Percentiles rank a stretch among this genome's conserved stretches.
Conservation (phyloP, 1,140 invertebrate genomes). For the Pseudomyrmex concolor region DNA sequence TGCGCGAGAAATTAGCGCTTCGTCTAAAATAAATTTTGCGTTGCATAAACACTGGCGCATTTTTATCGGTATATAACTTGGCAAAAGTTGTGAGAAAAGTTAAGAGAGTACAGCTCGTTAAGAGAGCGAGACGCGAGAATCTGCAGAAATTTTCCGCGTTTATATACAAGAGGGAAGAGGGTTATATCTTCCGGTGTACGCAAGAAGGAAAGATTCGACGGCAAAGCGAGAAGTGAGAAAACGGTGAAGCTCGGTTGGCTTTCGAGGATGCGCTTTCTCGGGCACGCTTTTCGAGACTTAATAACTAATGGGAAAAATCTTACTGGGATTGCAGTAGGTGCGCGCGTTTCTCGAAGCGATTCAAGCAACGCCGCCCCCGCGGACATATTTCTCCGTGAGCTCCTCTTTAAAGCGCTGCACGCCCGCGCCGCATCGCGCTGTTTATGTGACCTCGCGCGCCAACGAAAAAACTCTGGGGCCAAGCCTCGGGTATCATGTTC, state of each 20-base stretch:
- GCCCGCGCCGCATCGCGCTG: slow-evolving; percentile 19
- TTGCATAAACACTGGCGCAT: too few species aligned
- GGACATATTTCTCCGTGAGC: slow-evolving; percentile 51
- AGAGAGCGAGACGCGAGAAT: too few species aligned
- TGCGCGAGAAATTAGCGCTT: too few species aligned
- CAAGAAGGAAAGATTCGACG: neutral
- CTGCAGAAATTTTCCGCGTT: neutral
- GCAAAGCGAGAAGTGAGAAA: slow-evolving; percentile 22
- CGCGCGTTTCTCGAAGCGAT: slow-evolving; percentile 22
- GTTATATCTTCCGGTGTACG: neutral
- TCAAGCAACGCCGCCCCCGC: slow-evolving; percentile 9
- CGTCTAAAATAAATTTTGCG: too few species aligned
- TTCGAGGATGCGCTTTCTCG: neutral
- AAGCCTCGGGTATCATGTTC: slow-evolving; percentile 52
- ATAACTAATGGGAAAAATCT: slow-evolving; percentile 50
- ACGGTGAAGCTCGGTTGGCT: neutral
- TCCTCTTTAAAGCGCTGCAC: slow-evolving; percentile 41
- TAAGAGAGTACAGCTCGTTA: too few species aligned
- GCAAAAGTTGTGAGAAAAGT: too few species aligned
- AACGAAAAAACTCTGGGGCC: slow-evolving; percentile 51
- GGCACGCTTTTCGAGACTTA: slow-evolving; percentile 16
- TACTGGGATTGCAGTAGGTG: slow-evolving; percentile 25
- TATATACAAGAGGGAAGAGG: neutral
- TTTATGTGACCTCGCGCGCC: slow-evolving; percentile 52
- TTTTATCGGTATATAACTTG: too few species aligned